phyloP scores from a whole-genome alignment of 2,113 vertebrate species.

The Recurvirostra avosetta region DNA sequence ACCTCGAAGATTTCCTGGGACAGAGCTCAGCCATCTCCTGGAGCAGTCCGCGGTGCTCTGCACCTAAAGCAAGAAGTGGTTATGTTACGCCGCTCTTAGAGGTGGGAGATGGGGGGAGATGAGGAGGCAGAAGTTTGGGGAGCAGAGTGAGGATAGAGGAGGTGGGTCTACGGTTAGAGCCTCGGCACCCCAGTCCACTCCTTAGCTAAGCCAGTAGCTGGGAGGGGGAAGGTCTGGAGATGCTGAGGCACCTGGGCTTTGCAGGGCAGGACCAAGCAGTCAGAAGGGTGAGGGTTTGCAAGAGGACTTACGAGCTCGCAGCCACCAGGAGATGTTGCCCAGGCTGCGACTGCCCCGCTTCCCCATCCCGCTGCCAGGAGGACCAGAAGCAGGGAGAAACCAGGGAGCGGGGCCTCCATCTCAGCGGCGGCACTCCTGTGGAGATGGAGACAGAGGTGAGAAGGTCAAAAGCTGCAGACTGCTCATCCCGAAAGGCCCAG shows the following conservation, averaged over 20 bases:
- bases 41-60: slow-evolving; percentile 75
- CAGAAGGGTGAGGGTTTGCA: not conserved
- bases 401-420: slow-evolving; percentile 70
- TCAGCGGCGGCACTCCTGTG: slow-evolving; percentile 63
- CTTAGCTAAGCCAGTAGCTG: not conserved
- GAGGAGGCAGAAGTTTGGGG: not conserved
- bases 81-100: not conserved
- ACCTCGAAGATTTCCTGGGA: slow-evolving; percentile 73
- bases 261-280: not conserved
- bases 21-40: slow-evolving; percentile 59
- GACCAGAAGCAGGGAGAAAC: slow-evolving; percentile 66
- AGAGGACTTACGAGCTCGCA: slow-evolving; percentile 72
- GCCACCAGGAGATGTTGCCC: not conserved
- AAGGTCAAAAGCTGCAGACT: not conserved
- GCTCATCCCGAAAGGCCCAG: not conserved
- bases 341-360: not conserved
- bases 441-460: not conserved
- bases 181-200: not conserved
- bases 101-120: not conserved
- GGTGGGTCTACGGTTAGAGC: not conserved
- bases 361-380: slow-evolving; percentile 58
- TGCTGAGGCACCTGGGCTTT: not conserved
- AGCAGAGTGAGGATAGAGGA: not conserved
- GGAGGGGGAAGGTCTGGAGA: not conserved
- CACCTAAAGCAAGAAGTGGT: slow-evolving; percentile 71